Evolutionary conservation across 2,113 vertebrate species (phyloP).

Genomic region (Oryzias woworae): DNA sequence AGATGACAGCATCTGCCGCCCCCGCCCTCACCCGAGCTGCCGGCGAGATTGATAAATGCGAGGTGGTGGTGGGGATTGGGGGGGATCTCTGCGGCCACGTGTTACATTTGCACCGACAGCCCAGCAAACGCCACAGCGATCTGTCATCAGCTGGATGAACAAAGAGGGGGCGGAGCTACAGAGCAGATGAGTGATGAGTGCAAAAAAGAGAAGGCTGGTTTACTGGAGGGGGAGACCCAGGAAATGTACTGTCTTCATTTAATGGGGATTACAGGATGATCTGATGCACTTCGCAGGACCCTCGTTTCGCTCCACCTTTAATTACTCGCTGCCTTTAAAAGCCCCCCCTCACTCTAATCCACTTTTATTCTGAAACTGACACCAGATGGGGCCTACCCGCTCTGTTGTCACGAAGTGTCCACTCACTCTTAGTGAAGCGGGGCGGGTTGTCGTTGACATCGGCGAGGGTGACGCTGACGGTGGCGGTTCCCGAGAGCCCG

Average conservation of each 20-base stretch:
- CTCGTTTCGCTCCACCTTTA: constrained; percentile 66
- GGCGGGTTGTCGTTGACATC: constrained; percentile 96
- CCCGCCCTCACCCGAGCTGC: not conserved
- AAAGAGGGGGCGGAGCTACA: constrained; percentile 3
- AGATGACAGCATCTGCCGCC: constrained; percentile 42
- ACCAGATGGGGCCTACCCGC: constrained; percentile 65
- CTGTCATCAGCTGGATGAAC: constrained; percentile 51
- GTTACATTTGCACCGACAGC: not conserved
- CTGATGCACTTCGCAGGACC: constrained; percentile 69
- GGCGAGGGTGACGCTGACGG: constrained; percentile 89
- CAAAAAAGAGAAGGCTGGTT: constrained; percentile 42
- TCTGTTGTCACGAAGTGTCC: constrained; percentile 35
- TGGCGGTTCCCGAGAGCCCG: constrained; percentile 91
- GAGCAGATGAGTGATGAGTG: constrained; percentile 1
- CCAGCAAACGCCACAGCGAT: constrained; percentile 28
- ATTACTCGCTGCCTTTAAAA: constrained; percentile 65
- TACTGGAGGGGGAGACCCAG: constrained; percentile 60
- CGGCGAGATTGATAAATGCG: constrained; percentile 39
- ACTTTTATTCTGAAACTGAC: constrained; percentile 62
- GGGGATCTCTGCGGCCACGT: not conserved
- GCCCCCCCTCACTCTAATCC: constrained; percentile 59
- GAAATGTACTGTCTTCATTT: constrained; percentile 63
- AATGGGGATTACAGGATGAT: constrained; percentile 71
- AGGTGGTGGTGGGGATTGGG: not conserved
- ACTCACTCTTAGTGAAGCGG: constrained; percentile 89